Evolutionary conservation across 2,113 vertebrate genomes (phyloP).

Genomic region (Tyto alba): DNA sequence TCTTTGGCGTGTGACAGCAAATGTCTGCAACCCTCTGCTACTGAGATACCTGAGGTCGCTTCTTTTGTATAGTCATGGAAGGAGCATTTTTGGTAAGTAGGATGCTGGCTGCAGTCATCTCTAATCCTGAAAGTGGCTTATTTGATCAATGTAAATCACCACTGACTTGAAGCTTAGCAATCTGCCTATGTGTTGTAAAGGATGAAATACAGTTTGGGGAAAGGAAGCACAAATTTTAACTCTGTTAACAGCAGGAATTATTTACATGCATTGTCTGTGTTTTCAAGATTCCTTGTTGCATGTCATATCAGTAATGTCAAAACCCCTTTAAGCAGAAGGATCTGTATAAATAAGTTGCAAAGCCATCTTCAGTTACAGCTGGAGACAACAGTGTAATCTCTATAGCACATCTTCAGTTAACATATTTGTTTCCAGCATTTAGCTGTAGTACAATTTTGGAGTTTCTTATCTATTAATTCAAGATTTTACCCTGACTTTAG

Average conservation of each 20-base stretch:
- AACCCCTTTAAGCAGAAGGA: neutral
- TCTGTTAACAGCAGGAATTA: neutral
- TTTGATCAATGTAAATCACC: neutral
- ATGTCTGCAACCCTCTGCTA: neutral
- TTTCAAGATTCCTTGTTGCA: neutral
- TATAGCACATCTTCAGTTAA: neutral
- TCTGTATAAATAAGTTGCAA: neutral
- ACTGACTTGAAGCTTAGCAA: neutral
- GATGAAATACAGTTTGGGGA: neutral
- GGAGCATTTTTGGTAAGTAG: neutral
- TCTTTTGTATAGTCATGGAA: neutral
- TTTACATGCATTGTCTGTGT: neutral
- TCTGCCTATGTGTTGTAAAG: neutral
- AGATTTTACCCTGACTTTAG: neutral
- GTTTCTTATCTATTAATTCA: neutral
- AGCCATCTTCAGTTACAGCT: neutral
- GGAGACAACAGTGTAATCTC: neutral
- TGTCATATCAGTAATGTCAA: neutral
- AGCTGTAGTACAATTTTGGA: neutral
- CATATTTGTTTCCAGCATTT: neutral
- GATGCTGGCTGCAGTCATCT: neutral
- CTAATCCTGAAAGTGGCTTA: constrained; percentile 10
- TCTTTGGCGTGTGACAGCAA: neutral
- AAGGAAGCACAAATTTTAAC: neutral
- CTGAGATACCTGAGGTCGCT: neutral